These are phyloP conservation scores for Drosophila miranda DNA, from an alignment of 1,140 invertebrate species.

Conservation along the genomic window DNA sequence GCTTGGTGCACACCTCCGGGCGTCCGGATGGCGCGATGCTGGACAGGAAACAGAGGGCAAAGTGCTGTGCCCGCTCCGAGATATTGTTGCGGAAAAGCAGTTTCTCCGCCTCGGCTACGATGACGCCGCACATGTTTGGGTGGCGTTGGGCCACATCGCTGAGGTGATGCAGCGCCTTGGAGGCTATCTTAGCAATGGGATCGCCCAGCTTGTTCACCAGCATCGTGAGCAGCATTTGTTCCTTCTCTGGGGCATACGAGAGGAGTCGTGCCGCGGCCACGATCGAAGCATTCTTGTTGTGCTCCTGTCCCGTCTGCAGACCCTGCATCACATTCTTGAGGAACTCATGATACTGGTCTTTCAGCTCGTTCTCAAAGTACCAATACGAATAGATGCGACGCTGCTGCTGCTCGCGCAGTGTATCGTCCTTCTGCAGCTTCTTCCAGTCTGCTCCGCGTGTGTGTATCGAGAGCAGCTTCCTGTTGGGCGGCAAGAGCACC, in stretches of 20 bases:
- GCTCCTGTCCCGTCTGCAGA: constrained; percentile 84
- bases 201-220: constrained; percentile 98
- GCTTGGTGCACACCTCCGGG: constrained; percentile 88
- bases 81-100: constrained; percentile 94
- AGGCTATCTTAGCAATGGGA: constrained; percentile 92
- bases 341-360: constrained; percentile 85
- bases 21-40: constrained; percentile 88
- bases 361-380: constrained; percentile 90
- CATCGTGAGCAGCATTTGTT: constrained; percentile 91
- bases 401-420: constrained; percentile 70
- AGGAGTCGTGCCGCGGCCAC: constrained; percentile 91
- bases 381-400: constrained; percentile 83
- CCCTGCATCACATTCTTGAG: constrained; percentile 77
- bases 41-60: constrained; percentile 95
- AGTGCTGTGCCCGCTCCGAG: constrained; percentile 93
- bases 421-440: constrained; percentile 47
- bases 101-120: constrained; percentile 94
- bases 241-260: constrained; percentile 92
- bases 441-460: constrained; percentile 84
- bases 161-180: constrained; percentile 94
- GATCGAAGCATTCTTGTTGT: constrained; percentile 92
- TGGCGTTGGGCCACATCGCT: constrained; percentile 92
- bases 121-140: constrained; percentile 95
- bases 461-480: constrained; percentile 87
- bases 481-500: constrained; percentile 86